phyloP scores from a whole-genome alignment of 2,797 vertebrate genomes.

The Carcharodon carcharias region DNA sequence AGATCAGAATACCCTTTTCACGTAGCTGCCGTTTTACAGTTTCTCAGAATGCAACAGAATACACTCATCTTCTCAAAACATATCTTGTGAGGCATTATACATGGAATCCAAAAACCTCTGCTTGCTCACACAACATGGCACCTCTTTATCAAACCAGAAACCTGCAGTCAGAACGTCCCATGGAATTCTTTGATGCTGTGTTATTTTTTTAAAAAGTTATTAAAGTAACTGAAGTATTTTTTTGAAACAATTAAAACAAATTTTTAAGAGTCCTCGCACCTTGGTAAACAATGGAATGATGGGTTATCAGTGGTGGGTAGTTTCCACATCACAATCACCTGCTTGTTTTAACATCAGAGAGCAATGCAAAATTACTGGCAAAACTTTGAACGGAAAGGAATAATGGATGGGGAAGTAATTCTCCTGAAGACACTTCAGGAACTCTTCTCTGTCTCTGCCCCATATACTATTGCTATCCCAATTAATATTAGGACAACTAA shows the following conservation, averaged over 20 bases:
- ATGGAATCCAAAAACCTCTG: neutral
- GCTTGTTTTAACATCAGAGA: neutral
- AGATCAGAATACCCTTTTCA: neutral
- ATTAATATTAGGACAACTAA: neutral
- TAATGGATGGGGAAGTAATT: neutral
- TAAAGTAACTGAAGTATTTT: neutral
- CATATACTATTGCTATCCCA: neutral
- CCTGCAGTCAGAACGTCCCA: neutral
- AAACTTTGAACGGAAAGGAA: neutral
- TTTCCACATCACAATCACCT: neutral
- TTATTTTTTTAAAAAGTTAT: too few species aligned
- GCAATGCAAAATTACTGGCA: neutral
- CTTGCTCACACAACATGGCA: neutral
- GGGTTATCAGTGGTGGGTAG: too few species aligned
- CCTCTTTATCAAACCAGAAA: neutral
- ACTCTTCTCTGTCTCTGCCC: neutral
- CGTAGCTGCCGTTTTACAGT: neutral
- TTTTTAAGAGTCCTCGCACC: neutral
- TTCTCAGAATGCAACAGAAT: neutral
- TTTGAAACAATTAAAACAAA: neutral
- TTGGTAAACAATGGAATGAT: neutral
- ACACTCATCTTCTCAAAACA: neutral
- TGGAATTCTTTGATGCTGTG: neutral
- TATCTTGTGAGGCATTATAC: neutral
- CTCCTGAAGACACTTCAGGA: neutral